phyloP scores from a whole-genome alignment of 1,140 invertebrate genomes.

The Heliconius eleuchia region DNA sequence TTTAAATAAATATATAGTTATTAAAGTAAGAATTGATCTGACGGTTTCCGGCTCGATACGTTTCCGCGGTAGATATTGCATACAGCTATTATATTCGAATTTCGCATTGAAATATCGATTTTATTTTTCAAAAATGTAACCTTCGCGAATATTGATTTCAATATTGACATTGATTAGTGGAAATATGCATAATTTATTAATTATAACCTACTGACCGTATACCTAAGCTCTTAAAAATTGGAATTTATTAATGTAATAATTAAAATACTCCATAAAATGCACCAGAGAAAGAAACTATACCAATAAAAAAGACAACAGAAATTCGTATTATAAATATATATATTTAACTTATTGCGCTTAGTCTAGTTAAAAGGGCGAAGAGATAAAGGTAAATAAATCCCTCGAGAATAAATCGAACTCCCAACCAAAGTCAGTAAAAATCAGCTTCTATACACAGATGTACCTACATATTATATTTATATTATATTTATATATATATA shows the following conservation, averaged over 20 bases:
- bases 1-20: not conserved
- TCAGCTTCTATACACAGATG: not conserved
- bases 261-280: no score
- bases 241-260: no score
- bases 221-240: no score
- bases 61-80: slow-evolving; percentile 27
- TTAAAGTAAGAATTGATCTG: slow-evolving; percentile 13
- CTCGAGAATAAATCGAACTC: no score
- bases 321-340: no score
- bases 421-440: no score
- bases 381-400: no score
- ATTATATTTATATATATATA: not conserved
- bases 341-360: no score
- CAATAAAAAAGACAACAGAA: no score
- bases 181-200: not conserved
- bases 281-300: no score
- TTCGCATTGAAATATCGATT: slow-evolving; percentile 21
- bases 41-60: slow-evolving; percentile 26
- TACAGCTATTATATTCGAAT: slow-evolving; percentile 17
- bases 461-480: not conserved
- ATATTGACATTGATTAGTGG: not conserved
- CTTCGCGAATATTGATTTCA: slow-evolving; percentile 19
- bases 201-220: no score
- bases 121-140: slow-evolving; percentile 24
- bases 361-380: no score